These are phyloP conservation scores for Heteromyza rotundicornis DNA, from an alignment of 2,888 invertebrate genomes.

Conservation along the genomic window DNA sequence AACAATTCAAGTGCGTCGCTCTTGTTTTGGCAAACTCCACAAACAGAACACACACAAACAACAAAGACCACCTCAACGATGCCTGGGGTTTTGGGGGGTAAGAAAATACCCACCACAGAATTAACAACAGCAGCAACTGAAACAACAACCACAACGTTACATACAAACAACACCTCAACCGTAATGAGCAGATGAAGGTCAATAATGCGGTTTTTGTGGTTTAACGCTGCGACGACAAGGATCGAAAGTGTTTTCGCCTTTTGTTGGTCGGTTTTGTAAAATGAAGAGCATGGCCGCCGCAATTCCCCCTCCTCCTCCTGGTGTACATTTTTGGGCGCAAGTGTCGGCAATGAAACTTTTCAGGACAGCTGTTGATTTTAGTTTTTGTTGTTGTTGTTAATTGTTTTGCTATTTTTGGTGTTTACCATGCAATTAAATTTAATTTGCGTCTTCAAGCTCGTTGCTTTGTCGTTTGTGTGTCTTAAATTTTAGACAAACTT, in stretches of 20 bases:
- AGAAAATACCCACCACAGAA: not conserved
- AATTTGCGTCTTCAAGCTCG: too few relatives aligned
- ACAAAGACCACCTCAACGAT: not conserved
- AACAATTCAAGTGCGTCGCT: not conserved
- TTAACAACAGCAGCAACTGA: not conserved
- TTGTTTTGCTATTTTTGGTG: too few relatives aligned
- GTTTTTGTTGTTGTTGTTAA: not conserved
- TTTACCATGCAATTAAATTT: too few relatives aligned
- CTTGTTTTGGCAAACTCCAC: not conserved
- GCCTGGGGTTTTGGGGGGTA: not conserved
- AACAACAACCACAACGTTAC: not conserved
- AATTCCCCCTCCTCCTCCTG: too few relatives aligned
- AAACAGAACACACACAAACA: not conserved
- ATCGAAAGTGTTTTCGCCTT: not conserved
- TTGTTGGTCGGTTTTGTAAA: too few relatives aligned
- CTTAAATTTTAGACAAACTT: too few relatives aligned
- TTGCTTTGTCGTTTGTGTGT: too few relatives aligned
- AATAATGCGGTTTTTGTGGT: not conserved
- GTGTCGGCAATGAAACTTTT: too few relatives aligned
- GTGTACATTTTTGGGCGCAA: too few relatives aligned
- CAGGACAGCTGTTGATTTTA: too few relatives aligned
- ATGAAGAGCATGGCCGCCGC: too few relatives aligned
- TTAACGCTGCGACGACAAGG: not conserved
- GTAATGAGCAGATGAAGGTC: not conserved
- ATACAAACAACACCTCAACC: not conserved